Percentiles rank a stretch among this genome's conserved stretches.
These are phyloP conservation scores for Trachelus tabidus DNA, from an alignment of 2,888 invertebrate species.

Conservation along the genomic window DNA sequence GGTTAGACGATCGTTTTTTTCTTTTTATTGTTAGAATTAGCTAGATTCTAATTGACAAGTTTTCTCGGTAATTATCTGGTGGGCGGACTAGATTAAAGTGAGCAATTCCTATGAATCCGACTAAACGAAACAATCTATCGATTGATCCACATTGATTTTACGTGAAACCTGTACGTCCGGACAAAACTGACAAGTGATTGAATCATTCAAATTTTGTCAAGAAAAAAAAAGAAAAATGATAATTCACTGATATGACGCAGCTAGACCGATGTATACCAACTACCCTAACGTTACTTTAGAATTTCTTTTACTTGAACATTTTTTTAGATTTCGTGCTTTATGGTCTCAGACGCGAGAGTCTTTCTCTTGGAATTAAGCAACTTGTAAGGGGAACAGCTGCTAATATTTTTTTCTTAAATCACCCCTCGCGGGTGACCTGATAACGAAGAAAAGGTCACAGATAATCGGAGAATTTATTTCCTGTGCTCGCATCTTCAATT, in stretches of 20 bases:
- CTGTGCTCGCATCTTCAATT: not conserved
- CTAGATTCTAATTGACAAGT: conserved; percentile 29
- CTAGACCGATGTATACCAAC: conserved; percentile 6
- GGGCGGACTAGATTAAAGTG: conserved; percentile 36
- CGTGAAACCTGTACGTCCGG: not conserved
- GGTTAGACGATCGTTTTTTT: not conserved
- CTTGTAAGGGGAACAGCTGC: not conserved
- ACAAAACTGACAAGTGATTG: not conserved
- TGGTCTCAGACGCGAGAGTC: conserved; percentile 2
- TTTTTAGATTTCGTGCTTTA: conserved; percentile 37
- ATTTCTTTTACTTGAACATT: conserved; percentile 20
- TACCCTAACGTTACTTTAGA: conserved; percentile 24
- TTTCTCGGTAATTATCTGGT: conserved; percentile 25
- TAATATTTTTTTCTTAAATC: conserved; percentile 11
- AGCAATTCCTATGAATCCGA: conserved; percentile 34
- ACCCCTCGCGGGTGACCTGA: conserved; percentile 13
- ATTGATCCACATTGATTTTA: not conserved
- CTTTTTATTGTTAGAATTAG: not conserved
- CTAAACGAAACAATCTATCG: not conserved
- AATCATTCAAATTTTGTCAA: not conserved
- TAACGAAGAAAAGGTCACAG: not conserved
- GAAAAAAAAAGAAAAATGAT: not conserved
- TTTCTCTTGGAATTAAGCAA: not conserved
- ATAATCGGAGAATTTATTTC: not conserved
- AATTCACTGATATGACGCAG: conserved; percentile 29